These are phyloP conservation scores for Schizaphis graminum DNA, from an alignment of 2,888 invertebrate genomes.

Conservation along the genomic window DNA sequence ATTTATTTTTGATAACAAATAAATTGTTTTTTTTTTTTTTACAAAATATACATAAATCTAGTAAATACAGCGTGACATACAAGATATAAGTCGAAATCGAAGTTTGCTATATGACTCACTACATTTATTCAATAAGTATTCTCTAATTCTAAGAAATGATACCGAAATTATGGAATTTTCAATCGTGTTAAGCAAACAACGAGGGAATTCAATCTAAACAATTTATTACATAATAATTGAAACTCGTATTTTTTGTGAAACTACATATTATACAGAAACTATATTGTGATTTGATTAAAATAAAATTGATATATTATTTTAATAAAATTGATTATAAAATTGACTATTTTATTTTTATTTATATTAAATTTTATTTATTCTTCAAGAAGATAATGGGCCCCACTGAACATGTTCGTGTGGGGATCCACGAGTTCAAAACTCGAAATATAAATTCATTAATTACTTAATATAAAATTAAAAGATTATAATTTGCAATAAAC, in stretches of 20 bases:
- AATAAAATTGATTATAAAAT: neutral
- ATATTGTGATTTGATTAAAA: neutral
- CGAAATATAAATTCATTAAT: no score
- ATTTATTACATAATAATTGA: neutral
- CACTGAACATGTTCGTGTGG: no score
- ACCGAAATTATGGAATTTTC: neutral
- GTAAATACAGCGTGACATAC: neutral
- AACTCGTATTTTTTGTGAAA: neutral
- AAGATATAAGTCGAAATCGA: neutral
- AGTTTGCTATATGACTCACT: neutral
- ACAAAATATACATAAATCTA: neutral
- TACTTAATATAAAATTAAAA: no score
- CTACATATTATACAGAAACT: neutral
- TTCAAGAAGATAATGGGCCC: no score
- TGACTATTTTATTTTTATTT: no score
- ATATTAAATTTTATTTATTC: no score
- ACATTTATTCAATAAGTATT: neutral
- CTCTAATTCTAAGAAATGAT: neutral
- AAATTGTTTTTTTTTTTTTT: neutral
- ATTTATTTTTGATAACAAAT: neutral
- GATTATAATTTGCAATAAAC: no score
- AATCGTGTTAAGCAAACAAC: neutral
- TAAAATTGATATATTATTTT: neutral
- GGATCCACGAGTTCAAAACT: no score
- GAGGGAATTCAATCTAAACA: neutral